Evolutionary conservation across 1,140 invertebrate genomes (phyloP).

Genomic region (Pogonomyrmex californicus): DNA sequence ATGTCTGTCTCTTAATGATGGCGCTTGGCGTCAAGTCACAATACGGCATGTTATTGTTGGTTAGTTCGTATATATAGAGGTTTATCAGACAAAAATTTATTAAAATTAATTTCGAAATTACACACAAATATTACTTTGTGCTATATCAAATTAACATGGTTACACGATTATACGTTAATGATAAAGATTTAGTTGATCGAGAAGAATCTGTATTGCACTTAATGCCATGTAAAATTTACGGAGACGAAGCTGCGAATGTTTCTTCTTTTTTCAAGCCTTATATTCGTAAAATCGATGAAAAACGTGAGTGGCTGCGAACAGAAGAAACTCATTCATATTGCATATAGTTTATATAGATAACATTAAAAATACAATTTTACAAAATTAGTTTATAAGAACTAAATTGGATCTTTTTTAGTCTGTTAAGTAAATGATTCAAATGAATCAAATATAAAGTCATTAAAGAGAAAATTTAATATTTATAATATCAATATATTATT

Average conservation of each 20-base stretch:
- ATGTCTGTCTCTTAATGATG: not conserved
- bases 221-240: constrained; percentile 92
- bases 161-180: constrained; percentile 87
- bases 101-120: not conserved
- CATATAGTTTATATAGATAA: not conserved
- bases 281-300: constrained; percentile 85
- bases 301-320: constrained; percentile 77
- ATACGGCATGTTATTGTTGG: not conserved
- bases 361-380: not conserved
- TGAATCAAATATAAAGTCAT: not conserved
- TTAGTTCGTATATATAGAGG: not conserved
- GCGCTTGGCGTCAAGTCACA: not conserved
- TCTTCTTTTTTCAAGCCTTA: constrained; percentile 90
- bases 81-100: not conserved
- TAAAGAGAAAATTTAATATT: not conserved
- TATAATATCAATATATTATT: constrained; percentile 66
- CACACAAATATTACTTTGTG: not conserved
- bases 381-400: not conserved
- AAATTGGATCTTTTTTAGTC: not conserved
- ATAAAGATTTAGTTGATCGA: constrained; percentile 82
- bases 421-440: constrained; percentile 16
- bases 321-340: not conserved
- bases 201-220: constrained; percentile 88
- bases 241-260: constrained; percentile 91
- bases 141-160: constrained; percentile 81